Base-by-base conservation (phyloP, 2,888 invertebrate species). In the Amiota communis region DNA sequence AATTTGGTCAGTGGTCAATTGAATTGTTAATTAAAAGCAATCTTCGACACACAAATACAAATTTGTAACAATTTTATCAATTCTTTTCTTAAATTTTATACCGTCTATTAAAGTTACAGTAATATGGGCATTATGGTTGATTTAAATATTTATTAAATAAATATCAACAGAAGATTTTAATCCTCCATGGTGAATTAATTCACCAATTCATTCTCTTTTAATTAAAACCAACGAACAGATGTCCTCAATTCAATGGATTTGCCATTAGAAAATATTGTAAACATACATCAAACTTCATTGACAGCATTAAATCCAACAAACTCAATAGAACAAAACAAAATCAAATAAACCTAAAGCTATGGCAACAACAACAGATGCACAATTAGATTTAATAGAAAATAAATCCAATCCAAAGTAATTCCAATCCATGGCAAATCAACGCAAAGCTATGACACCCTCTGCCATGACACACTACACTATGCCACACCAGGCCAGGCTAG, bases 361-460 rank as follows among this genome's bases (percentile, higher is more conserved):
- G 8, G 36, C 20, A 36, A 59, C 59, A 59, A 20, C 15, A n/a
- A 59, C 59, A 59, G 8, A 59, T 20, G 59, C 53, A 51, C 67
- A 67, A 51, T 67, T 67, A 67, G 51, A 15, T 51, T 49, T 67
- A 51, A 67, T 67, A 67, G 67, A 67, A 67, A 51, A 51, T 67
- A 67, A 67, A 67, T 67, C 67, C 67, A 67, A 67, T 17, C 11
- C 49, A 67, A 23, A 2, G 12, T 13, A 63, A 59, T 11, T 11
- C 20, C 59, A 59, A 20, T 17, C 10, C n/a, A 57, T 11, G n/a
- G 57, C 57, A 17, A 57, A 57, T 57, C 12, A 53, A 59, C 36
- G 36, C 36, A 6, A 6, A 36, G 36, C 36, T 36, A 36, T 6
- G 8, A 2, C 36, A 36, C 36, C 36, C 6, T 6, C 36, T 6